Conservation (phyloP, 2,113 vertebrate species). For the Noctilio leporinus region DNA sequence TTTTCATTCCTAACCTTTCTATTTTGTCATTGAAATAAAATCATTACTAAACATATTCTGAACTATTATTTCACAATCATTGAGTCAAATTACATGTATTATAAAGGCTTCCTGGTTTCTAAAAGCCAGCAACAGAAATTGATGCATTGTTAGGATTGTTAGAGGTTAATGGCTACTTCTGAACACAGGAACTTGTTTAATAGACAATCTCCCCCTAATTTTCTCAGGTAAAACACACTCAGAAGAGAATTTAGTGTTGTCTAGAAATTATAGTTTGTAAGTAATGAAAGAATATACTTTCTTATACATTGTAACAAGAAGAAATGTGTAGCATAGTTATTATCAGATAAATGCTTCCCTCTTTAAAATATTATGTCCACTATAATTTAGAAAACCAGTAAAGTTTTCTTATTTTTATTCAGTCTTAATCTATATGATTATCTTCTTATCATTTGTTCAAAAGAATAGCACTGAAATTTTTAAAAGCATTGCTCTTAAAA, state of each 20-base stretch:
- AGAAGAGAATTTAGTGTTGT: not conserved
- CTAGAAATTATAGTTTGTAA: not conserved
- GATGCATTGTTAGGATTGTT: not conserved
- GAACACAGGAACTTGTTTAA: not conserved
- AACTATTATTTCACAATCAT: constrained; percentile 16
- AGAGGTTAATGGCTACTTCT: not conserved
- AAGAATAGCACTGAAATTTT: not conserved
- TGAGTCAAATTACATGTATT: not conserved
- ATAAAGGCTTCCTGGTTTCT: not conserved
- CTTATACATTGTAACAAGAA: not conserved
- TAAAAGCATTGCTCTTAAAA: not conserved
- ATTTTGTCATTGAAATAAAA: constrained; percentile 11
- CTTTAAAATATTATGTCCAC: not conserved
- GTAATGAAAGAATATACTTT: not conserved
- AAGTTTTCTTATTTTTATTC: not conserved
- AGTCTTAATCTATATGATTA: not conserved
- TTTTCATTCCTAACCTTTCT: not conserved
- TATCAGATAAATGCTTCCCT: not conserved
- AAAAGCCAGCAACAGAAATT: not conserved
- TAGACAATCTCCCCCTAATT: not conserved
- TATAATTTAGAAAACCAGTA: not conserved
- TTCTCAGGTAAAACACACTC: not conserved
- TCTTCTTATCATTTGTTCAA: not conserved
- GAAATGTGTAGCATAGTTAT: not conserved
- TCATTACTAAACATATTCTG: not conserved